Conservation (phyloP, 2,113 vertebrate species). For the Isichthys henryi region DNA sequence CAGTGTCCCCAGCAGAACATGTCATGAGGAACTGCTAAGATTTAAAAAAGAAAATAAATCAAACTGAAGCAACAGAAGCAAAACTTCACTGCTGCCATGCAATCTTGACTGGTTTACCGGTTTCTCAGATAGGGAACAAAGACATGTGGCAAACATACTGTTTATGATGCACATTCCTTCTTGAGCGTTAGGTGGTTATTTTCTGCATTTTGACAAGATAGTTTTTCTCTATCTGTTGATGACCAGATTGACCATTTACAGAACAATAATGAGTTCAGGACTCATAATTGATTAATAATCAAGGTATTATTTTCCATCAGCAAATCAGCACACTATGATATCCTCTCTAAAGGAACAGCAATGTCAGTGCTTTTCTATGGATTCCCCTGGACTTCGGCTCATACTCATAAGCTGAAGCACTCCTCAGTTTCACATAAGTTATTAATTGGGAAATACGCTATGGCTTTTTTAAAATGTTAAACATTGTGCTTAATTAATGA, state of each 20-base stretch:
- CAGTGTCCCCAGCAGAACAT: neutral
- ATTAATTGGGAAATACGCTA: neutral
- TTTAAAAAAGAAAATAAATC: neutral
- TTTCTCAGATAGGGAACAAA: neutral
- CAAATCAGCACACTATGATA: neutral
- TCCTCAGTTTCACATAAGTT: neutral
- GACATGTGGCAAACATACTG: neutral
- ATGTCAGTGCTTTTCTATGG: neutral
- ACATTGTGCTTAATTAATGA: neutral
- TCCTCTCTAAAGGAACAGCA: neutral
- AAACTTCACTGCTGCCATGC: neutral
- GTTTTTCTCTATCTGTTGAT: neutral
- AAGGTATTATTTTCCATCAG: neutral
- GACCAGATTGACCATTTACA: neutral
- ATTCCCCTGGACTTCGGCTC: neutral
- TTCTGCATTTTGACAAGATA: too few relatives aligned
- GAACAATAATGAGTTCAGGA: neutral
- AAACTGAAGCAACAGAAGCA: neutral
- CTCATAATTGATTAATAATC: neutral
- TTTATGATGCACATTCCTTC: neutral
- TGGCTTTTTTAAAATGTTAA: neutral
- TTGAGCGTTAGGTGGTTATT: neutral
- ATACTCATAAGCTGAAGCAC: neutral
- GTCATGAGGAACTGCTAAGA: neutral
- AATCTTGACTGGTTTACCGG: neutral